Evolutionary conservation across 92 coral and sea anemone species (phyloP).

Genomic region (Palythoa heliodiscus): DNA sequence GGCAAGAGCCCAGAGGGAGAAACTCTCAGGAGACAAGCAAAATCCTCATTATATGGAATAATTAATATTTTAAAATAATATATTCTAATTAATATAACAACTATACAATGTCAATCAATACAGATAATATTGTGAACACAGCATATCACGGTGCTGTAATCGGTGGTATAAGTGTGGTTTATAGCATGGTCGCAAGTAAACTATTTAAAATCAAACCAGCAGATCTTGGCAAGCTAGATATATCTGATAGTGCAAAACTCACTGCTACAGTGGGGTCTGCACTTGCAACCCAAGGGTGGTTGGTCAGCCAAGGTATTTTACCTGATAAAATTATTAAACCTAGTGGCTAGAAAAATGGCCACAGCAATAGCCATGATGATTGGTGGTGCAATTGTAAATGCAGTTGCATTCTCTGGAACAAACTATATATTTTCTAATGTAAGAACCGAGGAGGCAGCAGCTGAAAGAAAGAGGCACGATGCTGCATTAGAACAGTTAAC

Average conservation of each 20-base stretch:
- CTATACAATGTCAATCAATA: slow-evolving; percentile 20
- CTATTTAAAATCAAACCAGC: slow-evolving; percentile 21
- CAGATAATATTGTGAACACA: slow-evolving; percentile 23
- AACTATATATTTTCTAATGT: slow-evolving; percentile 25
- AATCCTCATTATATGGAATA: background rate
- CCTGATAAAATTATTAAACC: slow-evolving; percentile 32
- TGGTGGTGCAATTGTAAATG: slow-evolving; percentile 36
- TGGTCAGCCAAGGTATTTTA: slow-evolving; percentile 27
- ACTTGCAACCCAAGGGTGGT: slow-evolving; percentile 37
- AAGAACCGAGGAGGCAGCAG: slow-evolving; percentile 5
- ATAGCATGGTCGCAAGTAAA: slow-evolving; percentile 29
- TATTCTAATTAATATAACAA: background rate
- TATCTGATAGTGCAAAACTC: slow-evolving; percentile 1
- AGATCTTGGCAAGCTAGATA: slow-evolving; percentile 25
- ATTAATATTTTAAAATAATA: background rate
- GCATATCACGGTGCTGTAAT: slow-evolving; percentile 21
- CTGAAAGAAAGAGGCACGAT: slow-evolving; percentile 35
- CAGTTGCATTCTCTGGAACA: slow-evolving; percentile 23
- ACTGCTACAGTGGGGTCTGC: slow-evolving; percentile 26
- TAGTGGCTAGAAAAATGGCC: slow-evolving; percentile 19
- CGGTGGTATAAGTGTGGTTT: slow-evolving; percentile 27
- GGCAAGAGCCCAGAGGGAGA: too few species aligned
- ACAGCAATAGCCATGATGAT: slow-evolving; percentile 31
- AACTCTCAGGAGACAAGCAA: too few species aligned
- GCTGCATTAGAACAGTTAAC: slow-evolving; percentile 17